Conservation (phyloP, 1,140 invertebrate species). For the Chironomus tepperi region DNA sequence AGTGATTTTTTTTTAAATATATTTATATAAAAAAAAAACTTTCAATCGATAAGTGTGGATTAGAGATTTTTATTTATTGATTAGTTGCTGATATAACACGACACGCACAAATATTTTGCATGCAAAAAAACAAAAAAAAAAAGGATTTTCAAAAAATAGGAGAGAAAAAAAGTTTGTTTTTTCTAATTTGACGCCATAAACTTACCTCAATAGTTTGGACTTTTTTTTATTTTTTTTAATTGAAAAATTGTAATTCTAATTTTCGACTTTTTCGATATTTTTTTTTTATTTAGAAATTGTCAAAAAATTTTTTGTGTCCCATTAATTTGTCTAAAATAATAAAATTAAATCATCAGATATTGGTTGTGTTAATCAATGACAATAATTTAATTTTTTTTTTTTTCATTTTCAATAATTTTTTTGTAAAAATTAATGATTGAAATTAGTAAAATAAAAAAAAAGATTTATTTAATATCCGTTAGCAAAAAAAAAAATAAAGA, state of each 20-base stretch:
- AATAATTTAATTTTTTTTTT: background rate
- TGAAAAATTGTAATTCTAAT: constrained; percentile 23
- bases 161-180: background rate
- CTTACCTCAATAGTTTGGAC: constrained; percentile 16
- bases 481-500: constrained; percentile 1
- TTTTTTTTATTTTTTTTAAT: background rate
- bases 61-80: background rate
- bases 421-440: background rate
- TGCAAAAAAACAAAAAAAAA: background rate
- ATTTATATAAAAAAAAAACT: background rate
- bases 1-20: background rate
- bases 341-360: constrained; percentile 23
- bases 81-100: background rate
- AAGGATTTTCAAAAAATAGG: background rate
- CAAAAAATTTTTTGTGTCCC: constrained; percentile 23
- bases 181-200: background rate
- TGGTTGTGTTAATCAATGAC: constrained; percentile 18
- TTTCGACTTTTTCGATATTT: constrained; percentile 20
- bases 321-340: constrained; percentile 23
- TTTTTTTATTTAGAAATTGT: constrained; percentile 22
- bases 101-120: background rate
- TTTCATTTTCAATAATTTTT: background rate
- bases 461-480: background rate
- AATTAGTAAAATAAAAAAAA: background rate
- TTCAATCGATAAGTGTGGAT: background rate